These are phyloP conservation scores for Echiichthys vipera DNA, from an alignment of 2,797 vertebrate genomes.

Conservation along the genomic window DNA sequence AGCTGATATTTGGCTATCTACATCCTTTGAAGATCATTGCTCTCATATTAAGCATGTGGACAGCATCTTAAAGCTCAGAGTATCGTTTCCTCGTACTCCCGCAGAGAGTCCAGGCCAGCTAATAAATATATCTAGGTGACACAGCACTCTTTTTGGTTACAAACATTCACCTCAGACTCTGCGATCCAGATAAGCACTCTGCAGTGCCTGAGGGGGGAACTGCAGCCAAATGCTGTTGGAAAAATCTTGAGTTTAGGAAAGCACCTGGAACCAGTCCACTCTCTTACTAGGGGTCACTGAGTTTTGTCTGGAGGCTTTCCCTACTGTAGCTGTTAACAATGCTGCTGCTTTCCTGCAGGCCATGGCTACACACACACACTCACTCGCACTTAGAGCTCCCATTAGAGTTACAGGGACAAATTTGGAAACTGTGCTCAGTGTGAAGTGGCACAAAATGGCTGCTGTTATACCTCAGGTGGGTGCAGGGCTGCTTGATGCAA, in stretches of 20 bases:
- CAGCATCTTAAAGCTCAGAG: constrained; percentile 10
- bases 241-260: constrained; percentile 82
- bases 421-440: constrained; percentile 50
- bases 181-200: constrained; percentile 65
- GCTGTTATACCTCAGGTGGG: constrained; percentile 43
- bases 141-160: constrained; percentile 67
- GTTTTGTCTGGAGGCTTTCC: constrained; percentile 87
- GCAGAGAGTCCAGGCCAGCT: constrained; percentile 9
- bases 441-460: constrained; percentile 71
- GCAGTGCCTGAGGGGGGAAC: constrained; percentile 60
- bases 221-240: constrained; percentile 76
- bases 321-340: constrained; percentile 83
- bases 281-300: constrained; percentile 85
- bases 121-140: constrained; percentile 54
- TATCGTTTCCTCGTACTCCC: constrained; percentile 16
- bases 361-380: constrained; percentile 28
- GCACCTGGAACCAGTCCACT: constrained; percentile 86
- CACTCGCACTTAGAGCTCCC: constrained; percentile 36
- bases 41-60: constrained; percentile 10
- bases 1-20: constrained; percentile 22
- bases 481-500: constrained; percentile 21
- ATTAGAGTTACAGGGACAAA: constrained; percentile 56
- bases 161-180: constrained; percentile 67
- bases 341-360: constrained; percentile 78
- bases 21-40: constrained; percentile 10